Conservation (phyloP, 1,140 invertebrate species). For the Bicyclus anynana region DNA sequence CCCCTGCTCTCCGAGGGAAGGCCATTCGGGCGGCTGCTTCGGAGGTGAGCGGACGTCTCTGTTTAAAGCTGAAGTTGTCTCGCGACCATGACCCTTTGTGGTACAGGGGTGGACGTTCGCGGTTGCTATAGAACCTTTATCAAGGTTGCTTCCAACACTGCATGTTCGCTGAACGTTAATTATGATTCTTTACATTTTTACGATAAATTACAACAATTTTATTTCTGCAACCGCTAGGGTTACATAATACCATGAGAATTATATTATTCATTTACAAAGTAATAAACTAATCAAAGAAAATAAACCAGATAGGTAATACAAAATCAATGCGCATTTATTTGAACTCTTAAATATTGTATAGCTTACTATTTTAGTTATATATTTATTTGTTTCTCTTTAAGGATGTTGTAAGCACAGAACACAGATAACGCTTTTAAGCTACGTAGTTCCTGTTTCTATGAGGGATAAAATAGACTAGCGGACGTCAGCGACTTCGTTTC, state of each 20-base stretch:
- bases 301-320: no score
- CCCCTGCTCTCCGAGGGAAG: conserved; percentile 34
- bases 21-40: conserved; percentile 56
- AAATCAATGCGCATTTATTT: no score
- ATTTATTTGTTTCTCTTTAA: no score
- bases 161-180: not conserved
- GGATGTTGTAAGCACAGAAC: no score
- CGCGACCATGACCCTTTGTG: conserved; percentile 64
- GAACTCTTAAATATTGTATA: no score
- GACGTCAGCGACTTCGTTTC: no score
- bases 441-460: no score
- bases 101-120: conserved; percentile 52
- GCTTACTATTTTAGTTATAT: no score
- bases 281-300: no score
- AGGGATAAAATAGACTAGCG: no score
- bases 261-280: not conserved
- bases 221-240: not conserved
- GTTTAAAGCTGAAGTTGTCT: conserved; percentile 34
- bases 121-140: conserved; percentile 47
- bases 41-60: conserved; percentile 54
- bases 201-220: not conserved
- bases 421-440: no score
- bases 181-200: not conserved
- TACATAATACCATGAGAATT: not conserved
- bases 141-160: conserved; percentile 48